These are phyloP conservation scores for Acanthacorydalis orientalis DNA, from an alignment of 2,888 invertebrate genomes.

Conservation along the genomic window DNA sequence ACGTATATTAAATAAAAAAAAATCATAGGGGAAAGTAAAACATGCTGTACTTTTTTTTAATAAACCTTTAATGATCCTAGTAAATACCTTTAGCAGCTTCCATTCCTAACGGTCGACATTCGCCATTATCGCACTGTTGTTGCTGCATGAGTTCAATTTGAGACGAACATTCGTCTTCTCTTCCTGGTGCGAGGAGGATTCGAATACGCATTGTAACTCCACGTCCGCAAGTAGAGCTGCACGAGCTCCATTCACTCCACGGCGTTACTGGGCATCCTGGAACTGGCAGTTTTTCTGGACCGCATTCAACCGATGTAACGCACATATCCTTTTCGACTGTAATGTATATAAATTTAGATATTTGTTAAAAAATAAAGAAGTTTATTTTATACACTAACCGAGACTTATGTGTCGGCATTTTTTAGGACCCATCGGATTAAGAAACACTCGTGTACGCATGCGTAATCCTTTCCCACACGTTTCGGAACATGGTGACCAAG, in stretches of 20 bases:
- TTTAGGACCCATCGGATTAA: constrained; percentile 58
- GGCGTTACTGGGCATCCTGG: constrained; percentile 60
- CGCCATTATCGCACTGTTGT: constrained; percentile 45
- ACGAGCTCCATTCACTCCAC: constrained; percentile 89
- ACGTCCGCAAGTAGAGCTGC: constrained; percentile 74
- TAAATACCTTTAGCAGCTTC: constrained; percentile 56
- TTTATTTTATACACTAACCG: constrained; percentile 21
- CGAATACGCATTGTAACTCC: constrained; percentile 62
- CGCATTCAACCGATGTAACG: constrained; percentile 50
- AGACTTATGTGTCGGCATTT: constrained; percentile 61
- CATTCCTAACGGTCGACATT: constrained; percentile 55
- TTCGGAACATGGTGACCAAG: constrained; percentile 76
- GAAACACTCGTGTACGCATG: constrained; percentile 57
- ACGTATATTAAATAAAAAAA: not conserved
- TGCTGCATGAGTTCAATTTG: constrained; percentile 61
- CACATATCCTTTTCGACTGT: constrained; percentile 66
- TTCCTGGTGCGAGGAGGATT: constrained; percentile 43
- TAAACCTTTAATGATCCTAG: not conserved
- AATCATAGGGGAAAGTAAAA: not conserved
- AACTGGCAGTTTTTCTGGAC: constrained; percentile 36
- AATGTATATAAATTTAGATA: not conserved
- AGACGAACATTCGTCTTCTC: constrained; percentile 45
- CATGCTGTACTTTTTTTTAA: not conserved
- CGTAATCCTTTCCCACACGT: constrained; percentile 67
- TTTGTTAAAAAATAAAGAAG: not conserved